phyloP scores from a whole-genome alignment of 2,888 invertebrate genomes.

The Bombylius discolor region DNA sequence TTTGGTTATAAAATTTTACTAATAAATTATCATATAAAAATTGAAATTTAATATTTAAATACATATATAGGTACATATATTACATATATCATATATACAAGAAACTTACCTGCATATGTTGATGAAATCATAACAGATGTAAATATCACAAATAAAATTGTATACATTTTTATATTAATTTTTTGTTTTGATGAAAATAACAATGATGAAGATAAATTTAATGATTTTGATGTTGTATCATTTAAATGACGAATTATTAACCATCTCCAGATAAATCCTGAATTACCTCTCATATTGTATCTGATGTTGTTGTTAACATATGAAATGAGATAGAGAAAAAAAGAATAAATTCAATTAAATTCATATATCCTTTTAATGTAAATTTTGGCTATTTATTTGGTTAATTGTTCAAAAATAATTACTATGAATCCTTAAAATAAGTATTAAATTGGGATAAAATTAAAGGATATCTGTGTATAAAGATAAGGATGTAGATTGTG shows the following conservation, averaged over 20 bases:
- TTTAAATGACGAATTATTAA: too few relatives aligned
- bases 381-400: not conserved
- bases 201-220: too few relatives aligned
- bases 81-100: not conserved
- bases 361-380: not conserved
- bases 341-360: not conserved
- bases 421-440: too few relatives aligned
- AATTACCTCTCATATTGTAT: slow-evolving; percentile 12
- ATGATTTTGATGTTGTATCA: too few relatives aligned
- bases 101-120: slow-evolving; percentile 5
- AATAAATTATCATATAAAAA: too few relatives aligned
- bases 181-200: too few relatives aligned
- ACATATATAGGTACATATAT: not conserved
- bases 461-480: too few relatives aligned
- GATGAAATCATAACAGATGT: not conserved
- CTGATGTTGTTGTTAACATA: slow-evolving; percentile 1
- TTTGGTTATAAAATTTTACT: too few relatives aligned
- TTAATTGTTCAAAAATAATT: too few relatives aligned
- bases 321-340: not conserved
- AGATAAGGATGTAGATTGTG: too few relatives aligned
- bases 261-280: slow-evolving; percentile 11
- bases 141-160: not conserved
- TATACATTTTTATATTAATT: not conserved
- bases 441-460: too few relatives aligned
- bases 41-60: not conserved